Evolutionary conservation across 1,140 invertebrate genomes (phyloP).

Genomic region (Anthonomus grandis): DNA sequence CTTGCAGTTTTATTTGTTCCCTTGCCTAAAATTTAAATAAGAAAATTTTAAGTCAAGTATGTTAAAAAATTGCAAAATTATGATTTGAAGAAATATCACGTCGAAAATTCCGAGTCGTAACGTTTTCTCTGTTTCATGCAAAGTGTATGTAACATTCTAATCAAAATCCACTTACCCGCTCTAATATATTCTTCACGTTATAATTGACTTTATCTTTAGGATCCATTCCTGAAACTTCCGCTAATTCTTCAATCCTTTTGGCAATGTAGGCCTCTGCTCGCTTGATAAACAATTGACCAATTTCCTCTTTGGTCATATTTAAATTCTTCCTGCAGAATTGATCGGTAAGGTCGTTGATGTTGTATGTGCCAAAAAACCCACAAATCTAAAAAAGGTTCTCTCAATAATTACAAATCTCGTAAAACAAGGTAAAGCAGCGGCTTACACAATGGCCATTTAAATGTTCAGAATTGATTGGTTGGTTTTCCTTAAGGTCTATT

Average conservation of each 20-base stretch:
- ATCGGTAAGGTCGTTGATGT: slow-evolving; percentile 22
- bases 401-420: neutral
- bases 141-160: neutral
- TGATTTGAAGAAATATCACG: neutral
- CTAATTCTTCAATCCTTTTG: slow-evolving; percentile 23
- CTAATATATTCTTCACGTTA: slow-evolving; percentile 15
- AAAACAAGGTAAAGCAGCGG: neutral
- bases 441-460: slow-evolving; percentile 31
- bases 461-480: slow-evolving; percentile 24
- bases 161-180: slow-evolving; percentile 7
- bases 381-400: slow-evolving; percentile 30
- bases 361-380: slow-evolving; percentile 31
- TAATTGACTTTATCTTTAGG: neutral
- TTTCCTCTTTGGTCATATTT: slow-evolving; percentile 24
- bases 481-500: slow-evolving; percentile 23
- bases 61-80: neutral
- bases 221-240: slow-evolving; percentile 11
- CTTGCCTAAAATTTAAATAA: slow-evolving; percentile 18
- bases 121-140: neutral
- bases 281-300: slow-evolving; percentile 20
- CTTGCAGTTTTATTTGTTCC: slow-evolving; percentile 8
- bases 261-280: slow-evolving; percentile 23
- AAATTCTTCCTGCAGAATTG: slow-evolving; percentile 23
- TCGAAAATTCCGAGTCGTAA: too few species aligned
- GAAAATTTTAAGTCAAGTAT: neutral